Base-by-base conservation (phyloP, 2,113 vertebrate genomes). In the Chionomys nivalis region DNA sequence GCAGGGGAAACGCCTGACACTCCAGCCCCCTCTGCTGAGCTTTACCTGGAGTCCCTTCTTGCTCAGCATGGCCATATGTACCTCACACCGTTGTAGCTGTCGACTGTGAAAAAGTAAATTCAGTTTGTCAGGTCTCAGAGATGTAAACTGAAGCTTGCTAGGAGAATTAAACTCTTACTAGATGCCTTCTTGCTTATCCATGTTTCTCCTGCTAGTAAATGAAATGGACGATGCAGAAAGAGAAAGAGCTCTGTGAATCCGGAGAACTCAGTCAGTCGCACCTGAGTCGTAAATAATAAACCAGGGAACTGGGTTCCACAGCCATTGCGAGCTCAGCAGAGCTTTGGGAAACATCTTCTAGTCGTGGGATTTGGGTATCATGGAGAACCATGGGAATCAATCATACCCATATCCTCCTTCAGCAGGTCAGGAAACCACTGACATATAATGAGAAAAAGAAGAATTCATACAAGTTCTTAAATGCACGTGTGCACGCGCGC, bases 121-220 rank as follows among this genome's bases (percentile, higher is more conserved):
- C 94, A 89, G 42, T 81, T 26, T 89, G 17, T 89, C n/a, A 91
- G 75, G 33, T 76, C 79, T 87, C 73, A 92, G 58, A 63, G 5
- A 89, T 82, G 66, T 66, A 82, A 92, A 89, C 61, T 61, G 81
- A 91, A 95, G 83, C 93, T 88, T 88, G 36, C 77, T 68, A 14
- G 4, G 66, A 82, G 52, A 97, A 79, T 89, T 87, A 88, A 94
- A 81, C 91, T 92, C 81, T 88, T 89, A 36, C 39, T n/a, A 3
- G 68, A 14, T 77, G 39, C 47, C 91, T 72, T 36, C 73, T 94
- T 91, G 8, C 52, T 91, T 88, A 36, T 61, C 26, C 87, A 26
- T 89, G 72, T 72, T 21, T 95, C n/a, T 92, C 66, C 83, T 76
- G 28, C 89, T 87, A 91, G 91, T 81, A 87, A 96, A 94, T 68